These are phyloP conservation scores for Halictus rubicundus DNA, from an alignment of 1,140 invertebrate genomes.

Conservation along the genomic window DNA sequence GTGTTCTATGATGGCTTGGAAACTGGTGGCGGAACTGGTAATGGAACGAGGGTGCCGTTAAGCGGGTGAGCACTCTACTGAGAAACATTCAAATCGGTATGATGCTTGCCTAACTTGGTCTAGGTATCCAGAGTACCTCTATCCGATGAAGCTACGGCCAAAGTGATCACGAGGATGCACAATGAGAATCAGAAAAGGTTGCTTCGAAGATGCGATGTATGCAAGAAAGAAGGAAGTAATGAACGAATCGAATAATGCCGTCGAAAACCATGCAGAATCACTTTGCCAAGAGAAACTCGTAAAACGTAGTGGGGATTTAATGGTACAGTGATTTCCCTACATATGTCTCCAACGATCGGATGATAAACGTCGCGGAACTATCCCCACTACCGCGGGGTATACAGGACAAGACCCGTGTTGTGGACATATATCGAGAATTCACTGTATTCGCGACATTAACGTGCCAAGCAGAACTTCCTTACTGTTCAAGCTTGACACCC, in stretches of 20 bases:
- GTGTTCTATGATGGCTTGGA: conserved; percentile 4
- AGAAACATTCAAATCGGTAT: conserved; percentile 8
- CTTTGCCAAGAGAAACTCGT: background rate
- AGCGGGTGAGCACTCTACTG: conserved; percentile 3
- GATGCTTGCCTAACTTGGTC: background rate
- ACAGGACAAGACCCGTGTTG: too few species aligned
- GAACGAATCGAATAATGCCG: background rate
- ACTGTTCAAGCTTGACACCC: background rate
- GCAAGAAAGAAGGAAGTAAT: background rate
- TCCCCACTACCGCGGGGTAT: too few species aligned
- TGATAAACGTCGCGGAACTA: too few species aligned
- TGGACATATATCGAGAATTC: too few species aligned
- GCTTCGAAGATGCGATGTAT: conserved; percentile 1
- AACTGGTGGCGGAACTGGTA: background rate
- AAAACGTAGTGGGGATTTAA: too few species aligned
- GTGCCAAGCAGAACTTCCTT: background rate
- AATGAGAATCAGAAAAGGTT: background rate
- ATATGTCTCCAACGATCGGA: too few species aligned
- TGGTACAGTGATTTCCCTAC: too few species aligned
- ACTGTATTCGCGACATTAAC: too few species aligned
- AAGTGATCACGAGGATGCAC: background rate
- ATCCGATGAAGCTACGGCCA: background rate
- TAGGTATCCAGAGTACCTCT: background rate
- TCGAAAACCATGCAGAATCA: background rate
- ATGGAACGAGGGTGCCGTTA: background rate